phyloP scores from a whole-genome alignment of 30 jellyfish, hydroid and myxozoan species.

The Nemopilema nomurai region DNA sequence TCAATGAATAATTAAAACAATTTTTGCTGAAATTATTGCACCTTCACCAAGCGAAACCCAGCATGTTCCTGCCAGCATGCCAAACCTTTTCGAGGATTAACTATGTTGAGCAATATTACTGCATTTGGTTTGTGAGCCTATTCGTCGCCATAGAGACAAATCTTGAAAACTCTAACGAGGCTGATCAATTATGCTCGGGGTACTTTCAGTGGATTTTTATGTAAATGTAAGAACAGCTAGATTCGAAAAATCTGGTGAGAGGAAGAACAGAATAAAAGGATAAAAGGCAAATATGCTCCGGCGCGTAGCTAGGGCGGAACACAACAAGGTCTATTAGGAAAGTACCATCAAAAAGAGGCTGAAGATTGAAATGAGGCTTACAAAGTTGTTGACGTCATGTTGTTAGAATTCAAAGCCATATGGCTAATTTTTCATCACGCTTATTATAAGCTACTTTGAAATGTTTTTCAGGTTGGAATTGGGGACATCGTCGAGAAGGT shows the following conservation, averaged over 20 bases:
- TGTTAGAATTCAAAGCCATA: not conserved
- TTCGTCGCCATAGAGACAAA: not conserved
- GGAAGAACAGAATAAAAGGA: too few relatives aligned
- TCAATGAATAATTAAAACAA: too few relatives aligned
- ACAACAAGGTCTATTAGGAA: too few relatives aligned
- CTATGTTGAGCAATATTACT: not conserved
- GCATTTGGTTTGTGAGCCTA: not conserved
- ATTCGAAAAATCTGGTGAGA: too few relatives aligned
- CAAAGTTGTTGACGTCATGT: too few relatives aligned
- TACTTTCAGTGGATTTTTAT: not conserved
- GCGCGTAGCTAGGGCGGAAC: too few relatives aligned
- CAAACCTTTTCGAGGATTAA: not conserved
- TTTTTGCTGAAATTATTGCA: not conserved
- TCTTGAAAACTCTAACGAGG: not conserved
- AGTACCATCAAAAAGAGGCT: too few relatives aligned
- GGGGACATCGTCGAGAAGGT: conserved; percentile 87
- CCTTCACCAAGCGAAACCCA: not conserved
- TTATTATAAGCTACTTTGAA: not conserved
- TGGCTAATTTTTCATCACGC: not conserved
- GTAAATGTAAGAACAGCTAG: too few relatives aligned
- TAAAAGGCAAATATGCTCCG: too few relatives aligned
- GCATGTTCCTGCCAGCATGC: not conserved
- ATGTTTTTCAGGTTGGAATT: conserved; percentile 48
- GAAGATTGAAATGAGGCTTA: too few relatives aligned
- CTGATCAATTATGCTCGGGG: not conserved